Base-by-base conservation (phyloP, 64 coral and sea anemone genomes). In the Porites lutea region DNA sequence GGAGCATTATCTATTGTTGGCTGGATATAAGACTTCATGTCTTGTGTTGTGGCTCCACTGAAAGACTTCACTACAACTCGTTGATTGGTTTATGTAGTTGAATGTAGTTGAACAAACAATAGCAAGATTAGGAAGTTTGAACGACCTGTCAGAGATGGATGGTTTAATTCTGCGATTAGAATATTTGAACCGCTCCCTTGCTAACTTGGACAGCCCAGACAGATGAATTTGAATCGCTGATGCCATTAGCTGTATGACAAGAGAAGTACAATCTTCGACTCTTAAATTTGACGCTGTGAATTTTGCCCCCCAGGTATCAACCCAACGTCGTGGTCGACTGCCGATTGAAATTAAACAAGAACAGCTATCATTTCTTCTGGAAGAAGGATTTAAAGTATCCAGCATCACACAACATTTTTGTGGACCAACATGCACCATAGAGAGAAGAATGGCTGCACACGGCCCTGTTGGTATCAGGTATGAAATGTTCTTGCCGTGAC, bases 41-140 rank as follows among this genome's bases (percentile, higher is more conserved):
- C 67, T 37, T 70, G 66, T 54, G 52, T 54, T 9, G 52, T 54
- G 52, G 52, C 52, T 54, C 52, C 52, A 9, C 61, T 64, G 15
- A 64, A 64, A 53, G 67, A 87, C 66, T 87, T 87, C 84, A 87
- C 72, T 37, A 74, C 72, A 74, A 74, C 72, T 48, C 72, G 72
- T 48, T 74, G 72, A 13, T 74, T 74, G 45, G 44, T 49, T 71
- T 71, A n/a, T n/a, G n/a, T n/a, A n/a, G n/a, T n/a, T n/a, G n/a
- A 71, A 18, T 71, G 68, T 71, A 71, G 68, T 71, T 71, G 68
- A 8, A 10, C 22, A 71, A 71, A 23, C 68, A 71, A 71, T 71
- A 71, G 68, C 68, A 27, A 71, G 68, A 71, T 74, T 74, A 15
- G 72, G 23, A 74, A 74, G 45, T 49, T 10, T 74, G 23, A 74